Conservation (phyloP, 2,888 invertebrate genomes). For the Lasiommata megera region DNA sequence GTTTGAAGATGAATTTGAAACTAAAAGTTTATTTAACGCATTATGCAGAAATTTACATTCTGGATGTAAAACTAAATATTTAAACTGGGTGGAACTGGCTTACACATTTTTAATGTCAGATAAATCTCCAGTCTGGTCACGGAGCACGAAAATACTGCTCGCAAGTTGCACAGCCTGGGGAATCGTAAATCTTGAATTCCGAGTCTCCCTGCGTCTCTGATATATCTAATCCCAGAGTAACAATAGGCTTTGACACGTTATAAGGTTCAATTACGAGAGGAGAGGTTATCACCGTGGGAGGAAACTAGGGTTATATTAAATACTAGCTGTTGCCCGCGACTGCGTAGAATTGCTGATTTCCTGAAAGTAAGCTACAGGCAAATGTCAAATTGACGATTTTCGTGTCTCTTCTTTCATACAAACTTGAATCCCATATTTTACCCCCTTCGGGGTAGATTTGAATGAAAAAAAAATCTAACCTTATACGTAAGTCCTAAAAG, state of each 20-base stretch:
- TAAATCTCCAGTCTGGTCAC: slow-evolving; percentile 23
- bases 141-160: slow-evolving; percentile 25
- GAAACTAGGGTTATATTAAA: too few species aligned
- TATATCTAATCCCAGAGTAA: slow-evolving; percentile 32
- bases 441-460: too few species aligned
- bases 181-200: slow-evolving; percentile 38
- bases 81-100: slow-evolving; percentile 3
- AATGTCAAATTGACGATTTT: too few species aligned
- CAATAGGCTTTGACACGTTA: slow-evolving; percentile 36
- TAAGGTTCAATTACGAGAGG: slow-evolving; percentile 21
- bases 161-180: slow-evolving; percentile 26
- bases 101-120: slow-evolving; percentile 21
- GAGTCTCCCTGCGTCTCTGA: slow-evolving; percentile 32
- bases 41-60: background rate
- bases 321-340: too few species aligned
- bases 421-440: too few species aligned
- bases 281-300: background rate
- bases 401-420: too few species aligned
- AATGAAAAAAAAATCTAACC: too few species aligned
- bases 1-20: too few species aligned
- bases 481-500: too few species aligned
- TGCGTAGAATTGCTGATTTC: too few species aligned
- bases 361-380: too few species aligned
- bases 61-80: slow-evolving; percentile 2
- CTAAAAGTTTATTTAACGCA: background rate